Evolutionary conservation across 2,113 vertebrate species (phyloP).

Genomic region (Spilogale gracilis): DNA sequence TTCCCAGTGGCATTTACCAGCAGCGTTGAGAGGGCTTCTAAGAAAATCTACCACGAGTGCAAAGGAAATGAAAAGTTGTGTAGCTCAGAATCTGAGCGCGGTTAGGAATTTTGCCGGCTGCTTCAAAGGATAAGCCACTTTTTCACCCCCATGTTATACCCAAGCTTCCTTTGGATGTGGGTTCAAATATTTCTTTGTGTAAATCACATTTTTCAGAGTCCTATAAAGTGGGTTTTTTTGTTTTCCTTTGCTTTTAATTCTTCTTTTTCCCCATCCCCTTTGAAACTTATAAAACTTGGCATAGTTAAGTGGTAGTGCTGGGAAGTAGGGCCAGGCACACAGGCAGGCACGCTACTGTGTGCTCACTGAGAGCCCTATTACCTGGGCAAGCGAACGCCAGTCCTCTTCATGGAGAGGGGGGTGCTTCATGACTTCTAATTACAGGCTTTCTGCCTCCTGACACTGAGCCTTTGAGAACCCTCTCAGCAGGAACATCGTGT

Average conservation of each 20-base stretch:
- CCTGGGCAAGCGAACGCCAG: slow-evolving; percentile 29
- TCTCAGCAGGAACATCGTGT: neutral
- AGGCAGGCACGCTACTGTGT: neutral
- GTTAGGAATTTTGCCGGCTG: slow-evolving; percentile 37
- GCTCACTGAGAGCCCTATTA: neutral
- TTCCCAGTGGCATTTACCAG: slow-evolving; percentile 35
- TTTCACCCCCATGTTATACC: neutral
- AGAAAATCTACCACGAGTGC: slow-evolving; percentile 26
- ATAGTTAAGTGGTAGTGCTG: neutral
- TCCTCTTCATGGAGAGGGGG: neutral
- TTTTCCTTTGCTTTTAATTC: slow-evolving; percentile 61
- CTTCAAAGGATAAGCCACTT: slow-evolving; percentile 53
- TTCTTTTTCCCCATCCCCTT: neutral
- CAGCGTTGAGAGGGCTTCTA: neutral
- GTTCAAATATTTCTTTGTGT: slow-evolving; percentile 75
- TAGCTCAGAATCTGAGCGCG: neutral
- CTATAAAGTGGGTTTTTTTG: slow-evolving; percentile 42
- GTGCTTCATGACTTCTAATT: slow-evolving; percentile 54
- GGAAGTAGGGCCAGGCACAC: neutral
- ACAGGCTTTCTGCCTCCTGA: slow-evolving; percentile 59
- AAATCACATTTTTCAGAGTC: slow-evolving; percentile 68
- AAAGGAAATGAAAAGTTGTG: neutral
- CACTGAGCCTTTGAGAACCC: slow-evolving; percentile 65
- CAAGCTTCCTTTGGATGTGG: slow-evolving; percentile 54
- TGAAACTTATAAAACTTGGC: slow-evolving; percentile 29